phyloP scores from a whole-genome alignment of 2,888 invertebrate species.

The Mimumesa dahlbomi region DNA sequence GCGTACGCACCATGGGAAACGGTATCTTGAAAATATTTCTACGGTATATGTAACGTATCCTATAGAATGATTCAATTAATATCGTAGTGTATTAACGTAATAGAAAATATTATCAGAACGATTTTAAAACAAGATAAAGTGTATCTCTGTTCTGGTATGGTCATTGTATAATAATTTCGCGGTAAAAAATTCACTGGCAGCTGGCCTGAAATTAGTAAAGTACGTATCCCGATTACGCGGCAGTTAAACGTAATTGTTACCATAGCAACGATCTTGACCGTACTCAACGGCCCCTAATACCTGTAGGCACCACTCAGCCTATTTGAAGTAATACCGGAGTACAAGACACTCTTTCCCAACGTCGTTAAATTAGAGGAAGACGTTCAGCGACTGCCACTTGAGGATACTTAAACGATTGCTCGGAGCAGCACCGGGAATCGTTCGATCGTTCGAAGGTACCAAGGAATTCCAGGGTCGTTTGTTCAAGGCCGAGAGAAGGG shows the following conservation, averaged over 20 bases:
- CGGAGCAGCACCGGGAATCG: constrained; percentile 22
- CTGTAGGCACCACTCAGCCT: constrained; percentile 14
- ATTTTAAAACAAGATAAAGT: too few species aligned
- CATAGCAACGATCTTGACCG: constrained; percentile 49
- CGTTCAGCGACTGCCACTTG: constrained; percentile 24
- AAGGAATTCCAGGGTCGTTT: constrained; percentile 10
- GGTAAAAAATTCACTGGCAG: background rate
- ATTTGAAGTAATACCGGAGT: constrained; percentile 29
- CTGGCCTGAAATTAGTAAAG: constrained; percentile 38
- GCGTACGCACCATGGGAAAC: too few species aligned
- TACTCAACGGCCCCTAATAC: constrained; percentile 32
- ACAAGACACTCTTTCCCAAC: constrained; percentile 16
- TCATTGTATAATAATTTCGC: background rate
- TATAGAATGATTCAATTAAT: too few species aligned
- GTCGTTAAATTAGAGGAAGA: constrained; percentile 38
- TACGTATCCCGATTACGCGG: constrained; percentile 35
- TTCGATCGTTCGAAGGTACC: constrained; percentile 18
- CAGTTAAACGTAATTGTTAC: constrained; percentile 48
- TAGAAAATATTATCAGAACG: too few species aligned
- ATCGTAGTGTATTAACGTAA: too few species aligned
- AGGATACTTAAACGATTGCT: constrained; percentile 18
- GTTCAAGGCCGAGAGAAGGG: constrained; percentile 1
- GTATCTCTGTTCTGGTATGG: too few species aligned
- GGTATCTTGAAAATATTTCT: too few species aligned
- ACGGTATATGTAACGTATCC: too few species aligned